Evolutionary conservation across 2,113 vertebrate species (phyloP), one percentile per base, ranked within the genome.

Genomic region (Setophaga coronata): DNA sequence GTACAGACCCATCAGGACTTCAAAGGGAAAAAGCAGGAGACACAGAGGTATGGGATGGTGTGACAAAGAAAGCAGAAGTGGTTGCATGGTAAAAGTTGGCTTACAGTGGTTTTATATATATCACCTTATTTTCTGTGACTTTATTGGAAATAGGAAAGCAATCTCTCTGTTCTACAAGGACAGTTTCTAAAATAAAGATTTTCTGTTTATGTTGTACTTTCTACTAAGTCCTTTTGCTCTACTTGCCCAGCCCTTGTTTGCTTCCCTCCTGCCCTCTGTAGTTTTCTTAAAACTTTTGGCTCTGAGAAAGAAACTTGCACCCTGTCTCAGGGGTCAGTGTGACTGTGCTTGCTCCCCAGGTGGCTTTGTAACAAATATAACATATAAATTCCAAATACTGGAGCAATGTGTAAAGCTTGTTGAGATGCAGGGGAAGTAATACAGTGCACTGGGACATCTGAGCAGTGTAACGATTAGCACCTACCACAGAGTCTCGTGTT

Each of bases 41-140:
- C 1, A 1, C 0, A 36, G 14, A 57, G 54, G 14, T 2, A 14
- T 2, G 21, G 62, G 40, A 31, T 87, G 42, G 16, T 17, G 73
- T 24, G 69, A 53, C 60, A 78, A 70, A 50, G 54, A 56, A 91
- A 57, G 40, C 54, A 91, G 64, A 93, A 80, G 36, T 10, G 47
- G 50, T 18, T 64, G 50, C 9, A 50, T 21, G 40, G 60, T 42
- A 45, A 13, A 87, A 53, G n/a, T 17, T 2, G 2, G 25, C n/a
- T 57, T 71, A 38, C 6, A 24, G 42, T 12, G 18, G 1, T 2
- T 34, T 72, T 38, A 28, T 1, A 29, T 42, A 50, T 82, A 82
- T 73, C 57, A 81, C 47, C n/a, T 74, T 47, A 13, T 81, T 51
- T 77, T 72, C 54, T 48, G 54, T 57, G n/a, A 78, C 26, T 82